A percentile compares a stretch with the other conserved stretches of the same genome.
Conservation (phyloP, 2,113 vertebrate genomes). For the mouse (Mus musculus) region DNA sequence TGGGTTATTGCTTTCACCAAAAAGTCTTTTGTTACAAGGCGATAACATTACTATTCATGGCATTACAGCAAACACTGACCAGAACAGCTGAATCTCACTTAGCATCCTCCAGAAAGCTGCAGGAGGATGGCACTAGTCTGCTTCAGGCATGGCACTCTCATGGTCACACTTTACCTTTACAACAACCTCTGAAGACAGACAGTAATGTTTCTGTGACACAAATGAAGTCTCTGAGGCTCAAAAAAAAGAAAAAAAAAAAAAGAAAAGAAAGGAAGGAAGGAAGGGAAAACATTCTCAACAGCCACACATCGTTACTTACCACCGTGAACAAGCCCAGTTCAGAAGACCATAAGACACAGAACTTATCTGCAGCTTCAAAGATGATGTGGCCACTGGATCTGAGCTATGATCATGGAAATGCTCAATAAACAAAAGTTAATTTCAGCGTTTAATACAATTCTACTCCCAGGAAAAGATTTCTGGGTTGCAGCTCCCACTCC, state of each 20-base stretch:
- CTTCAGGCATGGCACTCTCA: not conserved
- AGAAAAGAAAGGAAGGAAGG: too few relatives aligned
- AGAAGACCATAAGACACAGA: slow-evolving; percentile 1
- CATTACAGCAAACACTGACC: not conserved
- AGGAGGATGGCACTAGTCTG: not conserved
- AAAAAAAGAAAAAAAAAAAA: not conserved
- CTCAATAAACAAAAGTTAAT: slow-evolving; percentile 21
- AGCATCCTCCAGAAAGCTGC: not conserved
- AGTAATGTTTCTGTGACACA: not conserved
- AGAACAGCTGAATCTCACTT: not conserved
- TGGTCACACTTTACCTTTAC: slow-evolving; percentile 13
- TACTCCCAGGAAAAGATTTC: slow-evolving; percentile 39
- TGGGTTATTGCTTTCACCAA: not conserved
- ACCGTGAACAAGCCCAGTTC: not conserved
- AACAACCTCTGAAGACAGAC: not conserved
- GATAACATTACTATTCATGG: not conserved
- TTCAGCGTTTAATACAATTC: slow-evolving; percentile 12
- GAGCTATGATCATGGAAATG: not conserved
- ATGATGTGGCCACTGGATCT: not conserved
- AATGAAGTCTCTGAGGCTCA: not conserved
- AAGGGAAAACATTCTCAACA: too few relatives aligned
- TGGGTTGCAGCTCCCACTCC: not conserved
- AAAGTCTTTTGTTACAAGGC: not conserved
- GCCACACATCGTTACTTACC: not conserved
- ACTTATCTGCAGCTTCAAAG: not conserved